phyloP scores from a whole-genome alignment of 2,113 vertebrate genomes.

The Strix aluco region DNA sequence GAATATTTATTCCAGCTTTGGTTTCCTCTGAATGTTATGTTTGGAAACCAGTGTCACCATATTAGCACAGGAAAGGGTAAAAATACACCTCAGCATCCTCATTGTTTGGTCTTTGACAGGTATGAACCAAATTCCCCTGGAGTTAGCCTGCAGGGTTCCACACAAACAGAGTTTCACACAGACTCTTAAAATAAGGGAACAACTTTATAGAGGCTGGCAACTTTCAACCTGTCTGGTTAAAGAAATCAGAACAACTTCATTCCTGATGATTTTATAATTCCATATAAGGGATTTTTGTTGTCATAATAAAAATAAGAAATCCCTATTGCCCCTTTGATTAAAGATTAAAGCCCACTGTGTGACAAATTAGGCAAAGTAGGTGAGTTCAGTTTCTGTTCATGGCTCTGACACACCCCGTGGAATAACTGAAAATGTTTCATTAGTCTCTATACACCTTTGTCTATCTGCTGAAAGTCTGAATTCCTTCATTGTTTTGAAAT shows the following conservation, averaged over 20 bases:
- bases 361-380: not conserved
- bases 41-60: not conserved
- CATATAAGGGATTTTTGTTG: not conserved
- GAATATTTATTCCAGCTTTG: not conserved
- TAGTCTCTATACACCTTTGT: not conserved
- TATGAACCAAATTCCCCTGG: conserved; percentile 53
- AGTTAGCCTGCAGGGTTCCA: conserved; percentile 66
- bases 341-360: not conserved
- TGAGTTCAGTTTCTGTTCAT: not conserved
- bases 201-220: conserved; percentile 18
- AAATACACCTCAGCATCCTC: not conserved
- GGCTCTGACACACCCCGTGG: fast-evolving
- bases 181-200: conserved; percentile 21
- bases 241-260: not conserved
- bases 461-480: not conserved
- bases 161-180: conserved; percentile 23
- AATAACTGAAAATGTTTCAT: not conserved
- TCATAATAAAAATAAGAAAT: not conserved
- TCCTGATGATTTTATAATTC: not conserved
- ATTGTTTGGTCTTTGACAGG: conserved; percentile 48
- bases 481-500: not conserved
- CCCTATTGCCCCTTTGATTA: not conserved
- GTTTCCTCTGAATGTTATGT: not conserved
- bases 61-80: not conserved
- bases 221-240: not conserved